Evolutionary conservation across 2,113 vertebrate species (phyloP).

Genomic region (human (Homo sapiens)): DNA sequence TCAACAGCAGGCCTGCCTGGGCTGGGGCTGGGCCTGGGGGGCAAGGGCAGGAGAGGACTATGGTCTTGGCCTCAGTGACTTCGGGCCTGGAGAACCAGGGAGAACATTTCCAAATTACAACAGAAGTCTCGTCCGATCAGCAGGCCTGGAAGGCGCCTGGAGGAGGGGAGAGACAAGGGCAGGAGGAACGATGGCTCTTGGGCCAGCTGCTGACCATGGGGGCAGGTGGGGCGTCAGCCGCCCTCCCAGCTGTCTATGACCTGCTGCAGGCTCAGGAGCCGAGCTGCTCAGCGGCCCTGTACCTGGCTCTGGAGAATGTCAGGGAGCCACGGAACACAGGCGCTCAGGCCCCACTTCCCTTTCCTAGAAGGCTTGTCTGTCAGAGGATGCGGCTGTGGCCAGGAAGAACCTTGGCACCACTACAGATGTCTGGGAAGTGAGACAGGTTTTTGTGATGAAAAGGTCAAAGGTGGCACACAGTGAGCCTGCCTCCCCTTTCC

Average conservation of each 20-base stretch:
- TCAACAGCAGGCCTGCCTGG: neutral
- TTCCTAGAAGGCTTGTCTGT: neutral
- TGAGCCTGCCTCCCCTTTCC: neutral
- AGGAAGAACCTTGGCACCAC: neutral
- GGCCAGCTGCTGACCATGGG: neutral
- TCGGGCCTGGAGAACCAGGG: neutral
- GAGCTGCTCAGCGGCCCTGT: neutral
- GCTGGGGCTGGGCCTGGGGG: neutral
- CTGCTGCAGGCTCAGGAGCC: neutral
- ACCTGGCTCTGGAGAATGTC: neutral
- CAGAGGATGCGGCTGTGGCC: neutral
- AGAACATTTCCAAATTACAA: neutral
- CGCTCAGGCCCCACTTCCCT: neutral
- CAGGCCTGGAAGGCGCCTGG: neutral
- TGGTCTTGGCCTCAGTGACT: neutral
- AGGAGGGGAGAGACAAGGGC: neutral
- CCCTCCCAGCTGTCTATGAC: no score
- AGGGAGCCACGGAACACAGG: neutral
- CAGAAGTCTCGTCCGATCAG: neutral
- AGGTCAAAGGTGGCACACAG: neutral
- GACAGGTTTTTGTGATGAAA: neutral
- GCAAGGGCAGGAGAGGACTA: neutral
- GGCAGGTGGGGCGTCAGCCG: neutral
- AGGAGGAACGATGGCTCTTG: no score
- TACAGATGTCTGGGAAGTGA: neutral